A percentile compares a stretch with the other conserved stretches of the same genome.
phyloP scores from a whole-genome alignment of 2,113 vertebrate genomes.

The Astur gentilis region DNA sequence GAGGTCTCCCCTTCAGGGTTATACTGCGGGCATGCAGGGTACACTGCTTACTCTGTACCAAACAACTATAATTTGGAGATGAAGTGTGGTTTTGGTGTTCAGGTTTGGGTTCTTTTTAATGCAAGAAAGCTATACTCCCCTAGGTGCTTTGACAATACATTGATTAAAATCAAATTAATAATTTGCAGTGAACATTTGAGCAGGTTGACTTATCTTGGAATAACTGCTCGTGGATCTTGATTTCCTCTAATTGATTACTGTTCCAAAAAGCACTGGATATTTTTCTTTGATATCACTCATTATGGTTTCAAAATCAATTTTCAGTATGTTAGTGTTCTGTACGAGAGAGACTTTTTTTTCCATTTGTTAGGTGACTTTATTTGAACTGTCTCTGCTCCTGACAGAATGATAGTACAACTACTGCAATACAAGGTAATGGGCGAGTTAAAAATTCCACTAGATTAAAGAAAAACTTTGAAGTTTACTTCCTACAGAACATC shows the following conservation, averaged over 20 bases:
- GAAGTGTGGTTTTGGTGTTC: not conserved
- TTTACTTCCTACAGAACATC: not conserved
- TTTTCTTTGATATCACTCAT: not conserved
- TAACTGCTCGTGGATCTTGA: not conserved
- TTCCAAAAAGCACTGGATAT: not conserved
- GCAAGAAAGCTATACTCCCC: not conserved
- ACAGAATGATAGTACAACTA: not conserved
- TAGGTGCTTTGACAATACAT: not conserved
- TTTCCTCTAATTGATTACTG: not conserved
- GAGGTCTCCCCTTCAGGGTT: not conserved
- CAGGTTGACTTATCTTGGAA: not conserved
- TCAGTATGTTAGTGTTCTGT: not conserved
- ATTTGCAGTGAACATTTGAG: not conserved
- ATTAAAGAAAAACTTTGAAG: not conserved
- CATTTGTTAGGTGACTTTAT: not conserved
- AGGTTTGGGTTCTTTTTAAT: not conserved
- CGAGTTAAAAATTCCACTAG: not conserved
- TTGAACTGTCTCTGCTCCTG: not conserved
- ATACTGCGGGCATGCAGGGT: not conserved
- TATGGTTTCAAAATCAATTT: not conserved
- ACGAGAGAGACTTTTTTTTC: not conserved
- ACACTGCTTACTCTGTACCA: not conserved
- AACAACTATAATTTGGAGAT: not conserved
- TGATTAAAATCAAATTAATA: not conserved
- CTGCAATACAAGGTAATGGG: not conserved